Conservation (phyloP, 2,113 vertebrate species). For the Tricholaema leucomelas region DNA sequence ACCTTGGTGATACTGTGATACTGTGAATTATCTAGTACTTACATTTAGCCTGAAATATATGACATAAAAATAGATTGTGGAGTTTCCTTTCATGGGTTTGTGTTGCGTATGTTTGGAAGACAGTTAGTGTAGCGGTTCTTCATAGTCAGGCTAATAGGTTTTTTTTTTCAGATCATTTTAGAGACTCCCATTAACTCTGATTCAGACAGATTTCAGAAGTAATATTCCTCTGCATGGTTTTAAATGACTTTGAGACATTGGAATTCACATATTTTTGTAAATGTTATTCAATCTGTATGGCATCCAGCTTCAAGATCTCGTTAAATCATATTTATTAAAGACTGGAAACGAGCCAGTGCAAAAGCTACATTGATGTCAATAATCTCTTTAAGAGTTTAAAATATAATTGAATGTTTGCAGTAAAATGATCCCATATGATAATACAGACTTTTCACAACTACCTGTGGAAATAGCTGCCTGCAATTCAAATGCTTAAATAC, state of each 20-base stretch:
- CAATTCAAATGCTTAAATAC: not conserved
- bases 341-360: not conserved
- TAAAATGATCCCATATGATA: not conserved
- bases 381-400: not conserved
- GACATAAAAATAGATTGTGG: not conserved
- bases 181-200: not conserved
- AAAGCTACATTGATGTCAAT: not conserved
- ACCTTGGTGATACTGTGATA: no score
- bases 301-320: not conserved
- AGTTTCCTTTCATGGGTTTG: not conserved
- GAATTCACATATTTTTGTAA: not conserved
- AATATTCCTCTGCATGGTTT: not conserved
- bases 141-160: not conserved
- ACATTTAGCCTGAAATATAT: not conserved
- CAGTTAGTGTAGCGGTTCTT: not conserved
- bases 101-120: not conserved
- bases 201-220: not conserved
- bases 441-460: no score
- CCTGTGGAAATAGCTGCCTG: not conserved
- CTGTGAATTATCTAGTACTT: not conserved
- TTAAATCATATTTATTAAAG: not conserved
- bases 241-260: not conserved
- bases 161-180: not conserved
- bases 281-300: not conserved
- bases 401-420: not conserved